Conservation (phyloP, 2,797 vertebrate species). For the Clarias platycephalus region DNA sequence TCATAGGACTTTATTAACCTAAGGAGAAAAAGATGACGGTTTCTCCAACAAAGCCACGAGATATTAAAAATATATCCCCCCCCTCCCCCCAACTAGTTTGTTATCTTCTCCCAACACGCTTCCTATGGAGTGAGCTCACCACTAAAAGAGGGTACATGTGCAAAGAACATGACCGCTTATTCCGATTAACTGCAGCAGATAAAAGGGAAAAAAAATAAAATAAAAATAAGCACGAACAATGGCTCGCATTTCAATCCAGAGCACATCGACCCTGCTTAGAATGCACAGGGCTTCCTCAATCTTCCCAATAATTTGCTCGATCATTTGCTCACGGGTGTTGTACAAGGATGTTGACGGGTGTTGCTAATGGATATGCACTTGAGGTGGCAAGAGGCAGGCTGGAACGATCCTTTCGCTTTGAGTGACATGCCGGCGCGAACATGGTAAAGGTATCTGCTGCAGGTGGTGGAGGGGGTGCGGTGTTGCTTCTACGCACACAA, state of each 20-base stretch:
- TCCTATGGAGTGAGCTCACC: background rate
- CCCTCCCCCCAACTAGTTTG: background rate
- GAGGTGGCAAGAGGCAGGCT: slow-evolving; percentile 19
- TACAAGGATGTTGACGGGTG: slow-evolving; percentile 14
- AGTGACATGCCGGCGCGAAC: background rate
- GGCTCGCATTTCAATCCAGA: background rate
- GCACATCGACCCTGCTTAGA: background rate
- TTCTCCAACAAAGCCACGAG: background rate
- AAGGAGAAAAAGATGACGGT: background rate
- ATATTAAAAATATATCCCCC: background rate
- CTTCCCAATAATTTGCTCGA: slow-evolving; percentile 25
- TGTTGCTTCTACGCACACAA: slow-evolving; percentile 29
- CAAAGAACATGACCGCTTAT: background rate
- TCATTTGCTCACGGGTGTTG: slow-evolving; percentile 37
- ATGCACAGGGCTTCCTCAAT: background rate
- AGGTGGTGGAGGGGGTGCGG: background rate
- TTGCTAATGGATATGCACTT: slow-evolving; percentile 13
- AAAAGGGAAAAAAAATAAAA: background rate
- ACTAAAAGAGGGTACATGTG: background rate
- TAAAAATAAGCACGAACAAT: background rate
- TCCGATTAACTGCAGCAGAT: background rate
- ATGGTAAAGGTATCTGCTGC: background rate
- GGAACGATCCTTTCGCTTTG: slow-evolving; percentile 14
- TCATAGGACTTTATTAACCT: background rate
- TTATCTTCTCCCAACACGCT: background rate